A percentile compares a stretch with the other conserved stretches of the same genome.
phyloP scores from a whole-genome alignment of 2,888 invertebrate species.

The Torymus tubicola region DNA sequence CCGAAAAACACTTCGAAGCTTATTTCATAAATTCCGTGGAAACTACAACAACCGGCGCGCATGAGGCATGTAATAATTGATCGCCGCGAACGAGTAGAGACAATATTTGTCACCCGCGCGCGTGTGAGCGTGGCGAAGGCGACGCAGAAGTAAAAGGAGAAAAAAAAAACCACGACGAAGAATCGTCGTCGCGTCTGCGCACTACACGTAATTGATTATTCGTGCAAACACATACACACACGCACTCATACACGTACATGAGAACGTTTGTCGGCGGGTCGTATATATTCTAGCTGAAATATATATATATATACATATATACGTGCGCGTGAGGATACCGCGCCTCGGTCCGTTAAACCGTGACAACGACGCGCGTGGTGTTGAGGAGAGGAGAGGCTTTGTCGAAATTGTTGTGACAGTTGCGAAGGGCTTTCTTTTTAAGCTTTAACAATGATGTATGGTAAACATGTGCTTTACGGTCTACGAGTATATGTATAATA shows the following conservation, averaged over 20 bases:
- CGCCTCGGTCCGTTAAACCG: conserved; percentile 16
- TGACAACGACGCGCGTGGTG: conserved; percentile 6
- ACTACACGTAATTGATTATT: conserved; percentile 25
- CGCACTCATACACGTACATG: no score
- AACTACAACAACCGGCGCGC: not conserved
- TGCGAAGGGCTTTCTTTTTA: not conserved
- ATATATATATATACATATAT: not conserved
- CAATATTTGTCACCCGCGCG: conserved; percentile 30
- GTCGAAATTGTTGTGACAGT: not conserved
- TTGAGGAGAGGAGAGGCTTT: not conserved
- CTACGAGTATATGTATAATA: no score
- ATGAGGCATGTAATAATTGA: not conserved
- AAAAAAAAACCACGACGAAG: conserved; percentile 15
- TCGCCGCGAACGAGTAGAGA: conserved; percentile 35
- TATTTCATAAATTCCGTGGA: conserved; percentile 12
- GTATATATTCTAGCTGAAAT: conserved; percentile 7
- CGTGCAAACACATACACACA: conserved; percentile 2
- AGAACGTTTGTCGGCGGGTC: not conserved
- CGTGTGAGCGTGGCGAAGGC: not conserved
- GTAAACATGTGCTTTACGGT: no score
- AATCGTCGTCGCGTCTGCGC: conserved; percentile 1
- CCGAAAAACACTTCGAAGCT: conserved; percentile 3
- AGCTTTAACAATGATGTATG: no score
- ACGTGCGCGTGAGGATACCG: conserved; percentile 7
- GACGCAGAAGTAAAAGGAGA: no score